Conservation (phyloP, 1,140 invertebrate species). For the Meloidogyne floridensis region DNA sequence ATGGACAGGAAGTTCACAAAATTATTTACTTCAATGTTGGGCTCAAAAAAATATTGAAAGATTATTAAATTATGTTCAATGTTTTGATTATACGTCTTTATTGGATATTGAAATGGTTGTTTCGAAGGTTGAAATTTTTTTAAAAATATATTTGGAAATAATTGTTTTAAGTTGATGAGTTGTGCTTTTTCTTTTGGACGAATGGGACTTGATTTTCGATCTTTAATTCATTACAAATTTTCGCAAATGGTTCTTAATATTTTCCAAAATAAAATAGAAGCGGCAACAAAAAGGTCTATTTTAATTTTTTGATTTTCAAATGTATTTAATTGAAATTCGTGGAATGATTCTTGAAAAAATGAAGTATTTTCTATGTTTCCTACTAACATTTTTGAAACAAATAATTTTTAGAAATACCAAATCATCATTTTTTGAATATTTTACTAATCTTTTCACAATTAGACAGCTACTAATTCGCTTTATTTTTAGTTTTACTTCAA, state of each 20-base stretch:
- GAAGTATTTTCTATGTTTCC: no score
- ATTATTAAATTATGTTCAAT: slow-evolving; percentile 43
- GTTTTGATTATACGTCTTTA: slow-evolving; percentile 35
- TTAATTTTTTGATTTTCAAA: background rate
- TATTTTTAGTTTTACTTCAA: slow-evolving; percentile 40
- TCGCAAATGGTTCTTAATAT: slow-evolving; percentile 47
- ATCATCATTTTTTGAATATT: no score
- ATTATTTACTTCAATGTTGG: slow-evolving; percentile 59
- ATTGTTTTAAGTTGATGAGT: slow-evolving; percentile 57
- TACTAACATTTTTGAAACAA: no score
- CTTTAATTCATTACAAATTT: slow-evolving; percentile 52
- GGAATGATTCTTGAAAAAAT: no score
- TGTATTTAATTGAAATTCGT: no score
- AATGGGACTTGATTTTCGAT: slow-evolving; percentile 64
- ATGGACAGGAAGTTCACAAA: slow-evolving; percentile 63
- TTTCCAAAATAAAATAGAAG: slow-evolving; percentile 42
- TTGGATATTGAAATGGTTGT: slow-evolving; percentile 49
- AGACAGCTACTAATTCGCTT: background rate
- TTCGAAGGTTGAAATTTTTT: slow-evolving; percentile 5
- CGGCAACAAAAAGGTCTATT: slow-evolving; percentile 41
- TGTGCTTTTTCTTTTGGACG: slow-evolving; percentile 63
- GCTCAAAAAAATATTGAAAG: slow-evolving; percentile 56
- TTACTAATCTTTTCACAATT: no score
- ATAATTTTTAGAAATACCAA: no score
- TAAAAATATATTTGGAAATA: background rate